Evolutionary conservation across 2,113 vertebrate species (phyloP).

Genomic region (Felis chaus): DNA sequence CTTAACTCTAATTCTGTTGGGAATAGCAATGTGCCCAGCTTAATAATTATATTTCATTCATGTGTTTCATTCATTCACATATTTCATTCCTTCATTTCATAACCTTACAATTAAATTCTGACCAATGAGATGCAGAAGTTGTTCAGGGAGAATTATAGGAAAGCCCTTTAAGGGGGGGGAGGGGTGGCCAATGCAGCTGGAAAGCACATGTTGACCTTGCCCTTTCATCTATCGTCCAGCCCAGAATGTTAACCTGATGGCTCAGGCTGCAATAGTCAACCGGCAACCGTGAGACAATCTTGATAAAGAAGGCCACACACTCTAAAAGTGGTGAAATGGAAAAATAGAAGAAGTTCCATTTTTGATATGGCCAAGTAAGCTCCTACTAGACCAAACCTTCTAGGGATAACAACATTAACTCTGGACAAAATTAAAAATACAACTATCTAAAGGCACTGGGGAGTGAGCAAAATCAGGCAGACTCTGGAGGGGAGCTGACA

Average conservation of each 20-base stretch:
- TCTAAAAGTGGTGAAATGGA: background rate
- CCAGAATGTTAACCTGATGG: background rate
- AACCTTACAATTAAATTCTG: conserved; percentile 3
- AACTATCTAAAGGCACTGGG: background rate
- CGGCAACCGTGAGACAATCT: background rate
- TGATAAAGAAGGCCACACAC: background rate
- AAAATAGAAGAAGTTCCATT: background rate
- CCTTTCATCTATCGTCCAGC: background rate
- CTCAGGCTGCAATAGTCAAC: background rate
- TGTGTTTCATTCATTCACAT: background rate
- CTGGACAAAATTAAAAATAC: background rate
- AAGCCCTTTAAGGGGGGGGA: background rate
- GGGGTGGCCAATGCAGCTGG: background rate
- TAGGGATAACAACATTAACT: background rate
- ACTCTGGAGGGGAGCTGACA: background rate
- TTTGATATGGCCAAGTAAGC: background rate
- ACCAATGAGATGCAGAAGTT: background rate
- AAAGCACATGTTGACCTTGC: background rate
- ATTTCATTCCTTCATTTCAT: background rate
- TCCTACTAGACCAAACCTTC: background rate
- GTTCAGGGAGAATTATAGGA: background rate
- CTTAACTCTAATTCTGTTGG: background rate
- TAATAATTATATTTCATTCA: background rate
- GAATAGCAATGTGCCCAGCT: background rate
- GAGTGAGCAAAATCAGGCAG: background rate